Conservation (phyloP, 2,888 invertebrate species). For the Clusia tigrina region DNA sequence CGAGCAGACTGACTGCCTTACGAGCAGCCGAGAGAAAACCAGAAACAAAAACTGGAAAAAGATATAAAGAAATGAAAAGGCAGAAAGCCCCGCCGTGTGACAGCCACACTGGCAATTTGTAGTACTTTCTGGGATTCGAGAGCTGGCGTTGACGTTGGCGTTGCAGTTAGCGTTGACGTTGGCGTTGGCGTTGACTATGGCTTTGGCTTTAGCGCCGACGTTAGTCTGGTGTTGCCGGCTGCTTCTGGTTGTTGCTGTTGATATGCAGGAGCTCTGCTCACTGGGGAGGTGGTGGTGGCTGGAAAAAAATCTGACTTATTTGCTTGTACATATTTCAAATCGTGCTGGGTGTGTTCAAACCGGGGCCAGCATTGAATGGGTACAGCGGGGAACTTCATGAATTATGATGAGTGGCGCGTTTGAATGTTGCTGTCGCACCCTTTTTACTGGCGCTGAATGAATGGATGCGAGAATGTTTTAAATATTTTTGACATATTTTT, state of each 20-base stretch:
- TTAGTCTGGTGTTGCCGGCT: no score
- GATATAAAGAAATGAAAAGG: slow-evolving; percentile 1
- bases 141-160: background rate
- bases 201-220: background rate
- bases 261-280: background rate
- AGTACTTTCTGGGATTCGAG: slow-evolving; percentile 27
- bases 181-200: background rate
- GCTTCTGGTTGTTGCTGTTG: no score
- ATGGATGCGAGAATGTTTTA: slow-evolving; percentile 27
- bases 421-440: slow-evolving; percentile 42
- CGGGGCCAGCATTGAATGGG: background rate
- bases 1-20: slow-evolving; percentile 41
- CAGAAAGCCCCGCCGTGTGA: slow-evolving; percentile 22
- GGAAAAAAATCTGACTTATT: slow-evolving; percentile 14
- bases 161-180: background rate
- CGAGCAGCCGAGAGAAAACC: background rate
- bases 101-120: slow-evolving; percentile 47
- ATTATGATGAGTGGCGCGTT: slow-evolving; percentile 11
- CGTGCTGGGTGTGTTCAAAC: background rate
- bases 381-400: background rate
- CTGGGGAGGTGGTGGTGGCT: background rate
- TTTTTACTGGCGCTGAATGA: slow-evolving; percentile 44
- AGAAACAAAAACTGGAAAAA: no score
- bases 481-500: slow-evolving; percentile 30
- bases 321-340: slow-evolving; percentile 4